Evolutionary conservation across 1,140 invertebrate genomes (phyloP).

Genomic region (Trichonephila inaurata): DNA sequence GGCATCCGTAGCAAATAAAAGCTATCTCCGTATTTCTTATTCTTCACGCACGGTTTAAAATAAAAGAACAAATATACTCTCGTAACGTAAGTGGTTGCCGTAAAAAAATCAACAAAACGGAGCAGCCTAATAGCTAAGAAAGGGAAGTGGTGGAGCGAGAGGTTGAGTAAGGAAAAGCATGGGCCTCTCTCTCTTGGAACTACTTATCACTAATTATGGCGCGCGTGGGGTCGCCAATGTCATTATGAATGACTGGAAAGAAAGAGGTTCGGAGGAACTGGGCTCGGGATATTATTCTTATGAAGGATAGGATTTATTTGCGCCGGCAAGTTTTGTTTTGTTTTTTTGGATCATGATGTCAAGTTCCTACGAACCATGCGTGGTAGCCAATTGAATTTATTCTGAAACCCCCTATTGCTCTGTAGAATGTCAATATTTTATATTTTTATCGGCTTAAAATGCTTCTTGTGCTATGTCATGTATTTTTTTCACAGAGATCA

Average conservation of each 20-base stretch:
- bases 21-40: not conserved
- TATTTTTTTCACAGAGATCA: no score
- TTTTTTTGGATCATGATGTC: not conserved
- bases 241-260: conserved; percentile 35
- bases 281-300: not conserved
- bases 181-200: not conserved
- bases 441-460: no score
- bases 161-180: not conserved
- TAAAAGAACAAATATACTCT: not conserved
- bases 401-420: no score
- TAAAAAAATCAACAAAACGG: not conserved
- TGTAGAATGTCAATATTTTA: no score
- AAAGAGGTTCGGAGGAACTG: not conserved
- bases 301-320: not conserved
- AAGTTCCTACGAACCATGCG: not conserved
- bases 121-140: not conserved
- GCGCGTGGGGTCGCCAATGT: conserved; percentile 42
- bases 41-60: not conserved
- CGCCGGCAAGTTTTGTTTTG: not conserved
- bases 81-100: not conserved
- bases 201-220: conserved; percentile 53
- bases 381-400: no score
- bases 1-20: not conserved
- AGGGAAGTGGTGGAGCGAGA: not conserved
- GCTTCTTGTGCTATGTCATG: no score